Evolutionary conservation across 2,113 vertebrate species (phyloP).

Genomic region (Poeciliopsis occidentalis): DNA sequence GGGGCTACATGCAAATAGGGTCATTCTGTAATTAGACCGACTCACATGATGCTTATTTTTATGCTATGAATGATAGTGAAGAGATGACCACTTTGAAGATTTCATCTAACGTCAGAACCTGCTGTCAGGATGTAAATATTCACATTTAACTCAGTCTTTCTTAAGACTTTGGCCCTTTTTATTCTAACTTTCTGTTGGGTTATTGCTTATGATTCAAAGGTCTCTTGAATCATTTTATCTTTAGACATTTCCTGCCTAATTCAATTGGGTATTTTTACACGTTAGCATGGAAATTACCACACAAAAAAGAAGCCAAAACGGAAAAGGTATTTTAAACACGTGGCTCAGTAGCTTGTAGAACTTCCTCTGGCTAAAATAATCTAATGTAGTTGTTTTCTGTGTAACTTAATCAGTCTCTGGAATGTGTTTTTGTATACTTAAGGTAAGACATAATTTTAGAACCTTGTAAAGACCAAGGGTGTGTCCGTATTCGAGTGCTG

Average conservation of each 20-base stretch:
- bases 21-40: not conserved
- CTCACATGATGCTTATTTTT: not conserved
- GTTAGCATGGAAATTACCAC: not conserved
- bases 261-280: not conserved
- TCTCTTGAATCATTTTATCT: no score
- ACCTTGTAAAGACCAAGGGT: not conserved
- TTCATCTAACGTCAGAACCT: not conserved
- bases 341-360: not conserved
- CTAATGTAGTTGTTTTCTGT: not conserved
- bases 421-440: not conserved
- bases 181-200: not conserved
- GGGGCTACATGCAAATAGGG: slow-evolving; percentile 23
- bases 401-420: not conserved
- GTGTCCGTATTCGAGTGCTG: no score
- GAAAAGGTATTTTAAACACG: not conserved
- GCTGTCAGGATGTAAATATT: not conserved
- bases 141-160: not conserved
- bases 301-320: not conserved
- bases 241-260: not conserved
- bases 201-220: no score
- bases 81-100: not conserved
- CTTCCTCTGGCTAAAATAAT: not conserved
- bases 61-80: not conserved
- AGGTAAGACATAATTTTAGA: not conserved
- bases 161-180: not conserved